Percentiles rank a stretch among this genome's conserved stretches.
Evolutionary conservation across 2,888 invertebrate species (phyloP).

Genomic region (Polymixis lichenea): DNA sequence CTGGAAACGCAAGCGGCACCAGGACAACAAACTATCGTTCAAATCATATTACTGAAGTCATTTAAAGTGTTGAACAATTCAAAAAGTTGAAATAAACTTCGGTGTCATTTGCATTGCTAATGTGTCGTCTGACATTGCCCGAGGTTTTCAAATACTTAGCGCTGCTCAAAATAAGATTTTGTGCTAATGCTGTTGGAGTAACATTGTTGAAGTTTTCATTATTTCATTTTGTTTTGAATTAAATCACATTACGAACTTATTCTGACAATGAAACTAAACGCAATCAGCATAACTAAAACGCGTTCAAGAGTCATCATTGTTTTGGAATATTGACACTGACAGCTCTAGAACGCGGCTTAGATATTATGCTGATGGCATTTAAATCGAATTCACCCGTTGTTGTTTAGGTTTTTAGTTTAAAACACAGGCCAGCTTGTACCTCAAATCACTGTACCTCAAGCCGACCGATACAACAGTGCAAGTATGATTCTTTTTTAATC

Average conservation of each 20-base stretch:
- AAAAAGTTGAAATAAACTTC: constrained; percentile 56
- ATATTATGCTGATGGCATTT: no score
- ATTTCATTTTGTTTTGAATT: not conserved
- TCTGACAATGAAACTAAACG: no score
- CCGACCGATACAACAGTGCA: no score
- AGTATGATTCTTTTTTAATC: no score
- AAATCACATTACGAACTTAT: not conserved
- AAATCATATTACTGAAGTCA: constrained; percentile 62
- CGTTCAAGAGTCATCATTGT: no score
- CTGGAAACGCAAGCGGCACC: constrained; percentile 35
- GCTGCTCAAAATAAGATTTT: constrained; percentile 35
- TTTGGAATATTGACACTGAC: no score
- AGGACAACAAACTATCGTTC: constrained; percentile 61
- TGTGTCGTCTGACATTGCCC: constrained; percentile 50
- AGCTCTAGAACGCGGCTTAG: no score
- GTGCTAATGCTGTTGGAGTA: constrained; percentile 33
- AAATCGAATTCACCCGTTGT: no score
- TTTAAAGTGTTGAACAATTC: constrained; percentile 64
- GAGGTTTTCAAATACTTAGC: constrained; percentile 45
- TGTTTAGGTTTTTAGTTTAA: not conserved
- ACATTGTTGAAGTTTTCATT: constrained; percentile 13
- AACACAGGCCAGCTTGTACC: not conserved
- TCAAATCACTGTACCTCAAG: no score
- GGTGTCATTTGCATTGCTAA: constrained; percentile 59
- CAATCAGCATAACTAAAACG: no score